Conservation (phyloP, 2,797 vertebrate genomes). For the Acrocephalus scirpaceus region DNA sequence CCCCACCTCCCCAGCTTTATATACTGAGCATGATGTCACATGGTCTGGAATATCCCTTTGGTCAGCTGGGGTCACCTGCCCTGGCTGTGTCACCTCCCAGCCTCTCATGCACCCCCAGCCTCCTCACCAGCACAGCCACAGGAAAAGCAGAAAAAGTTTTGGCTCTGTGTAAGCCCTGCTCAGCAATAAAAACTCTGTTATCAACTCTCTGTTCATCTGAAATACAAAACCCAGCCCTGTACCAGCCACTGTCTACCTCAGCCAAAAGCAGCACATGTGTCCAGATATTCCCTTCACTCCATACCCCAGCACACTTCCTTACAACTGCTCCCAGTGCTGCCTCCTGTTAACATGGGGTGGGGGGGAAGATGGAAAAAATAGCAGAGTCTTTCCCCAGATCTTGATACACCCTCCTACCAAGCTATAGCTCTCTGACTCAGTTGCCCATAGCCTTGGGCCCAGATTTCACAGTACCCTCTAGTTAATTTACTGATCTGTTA, state of each 20-base stretch:
- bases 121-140: background rate
- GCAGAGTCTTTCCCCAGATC: background rate
- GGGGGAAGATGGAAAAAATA: background rate
- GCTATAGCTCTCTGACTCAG: background rate
- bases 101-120: background rate
- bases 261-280: background rate
- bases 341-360: fast-evolving
- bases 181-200: background rate
- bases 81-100: background rate
- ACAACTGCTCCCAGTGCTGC: background rate
- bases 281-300: background rate
- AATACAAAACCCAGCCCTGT: background rate
- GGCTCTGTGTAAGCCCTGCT: background rate
- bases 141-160: background rate
- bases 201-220: background rate
- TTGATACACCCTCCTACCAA: background rate
- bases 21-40: background rate
- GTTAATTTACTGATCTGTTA: background rate
- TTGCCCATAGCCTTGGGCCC: background rate
- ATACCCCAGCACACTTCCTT: background rate
- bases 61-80: background rate
- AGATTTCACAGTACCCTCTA: background rate
- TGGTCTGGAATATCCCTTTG: background rate
- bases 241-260: background rate
- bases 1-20: background rate